Percentiles rank a stretch among this genome's conserved stretches.
phyloP scores from a whole-genome alignment of 2,888 invertebrate species.

The Tetanocera ferruginea region DNA sequence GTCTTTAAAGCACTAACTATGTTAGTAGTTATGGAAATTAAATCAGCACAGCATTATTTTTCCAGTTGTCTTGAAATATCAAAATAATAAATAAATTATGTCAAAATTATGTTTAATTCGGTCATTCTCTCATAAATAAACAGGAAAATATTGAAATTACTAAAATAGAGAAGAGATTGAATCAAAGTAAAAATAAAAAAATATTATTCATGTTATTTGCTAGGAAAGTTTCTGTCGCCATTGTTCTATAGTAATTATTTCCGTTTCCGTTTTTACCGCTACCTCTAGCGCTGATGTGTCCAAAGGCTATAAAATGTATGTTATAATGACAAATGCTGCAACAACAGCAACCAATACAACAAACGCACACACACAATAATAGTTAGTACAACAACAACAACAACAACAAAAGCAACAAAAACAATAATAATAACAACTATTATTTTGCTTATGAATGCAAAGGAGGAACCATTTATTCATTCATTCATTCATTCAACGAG shows the following conservation, averaged over 20 bases:
- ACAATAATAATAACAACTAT: conserved; percentile 27
- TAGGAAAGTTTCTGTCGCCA: conserved; percentile 23
- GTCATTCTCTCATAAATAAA: background rate
- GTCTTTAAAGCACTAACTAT: too few relatives aligned
- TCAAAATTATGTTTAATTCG: background rate
- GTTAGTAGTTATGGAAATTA: too few relatives aligned
- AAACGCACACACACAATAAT: background rate
- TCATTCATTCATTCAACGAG: background rate
- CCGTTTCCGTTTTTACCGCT: conserved; percentile 29
- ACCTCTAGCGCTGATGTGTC: background rate
- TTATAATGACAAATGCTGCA: background rate
- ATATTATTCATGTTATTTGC: conserved; percentile 10
- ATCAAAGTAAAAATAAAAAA: background rate
- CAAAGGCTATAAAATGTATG: background rate
- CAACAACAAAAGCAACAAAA: background rate
- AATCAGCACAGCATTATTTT: too few relatives aligned
- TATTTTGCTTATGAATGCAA: conserved; percentile 25
- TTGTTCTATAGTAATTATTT: conserved; percentile 35
- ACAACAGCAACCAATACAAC: background rate
- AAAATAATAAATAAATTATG: too few relatives aligned
- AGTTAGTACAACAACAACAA: background rate
- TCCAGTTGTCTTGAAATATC: too few relatives aligned
- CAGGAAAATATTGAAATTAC: conserved; percentile 12
- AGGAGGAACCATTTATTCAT: background rate
- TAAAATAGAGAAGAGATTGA: background rate